phyloP scores from a whole-genome alignment of 2,888 invertebrate genomes.

The Diaphora mendica region DNA sequence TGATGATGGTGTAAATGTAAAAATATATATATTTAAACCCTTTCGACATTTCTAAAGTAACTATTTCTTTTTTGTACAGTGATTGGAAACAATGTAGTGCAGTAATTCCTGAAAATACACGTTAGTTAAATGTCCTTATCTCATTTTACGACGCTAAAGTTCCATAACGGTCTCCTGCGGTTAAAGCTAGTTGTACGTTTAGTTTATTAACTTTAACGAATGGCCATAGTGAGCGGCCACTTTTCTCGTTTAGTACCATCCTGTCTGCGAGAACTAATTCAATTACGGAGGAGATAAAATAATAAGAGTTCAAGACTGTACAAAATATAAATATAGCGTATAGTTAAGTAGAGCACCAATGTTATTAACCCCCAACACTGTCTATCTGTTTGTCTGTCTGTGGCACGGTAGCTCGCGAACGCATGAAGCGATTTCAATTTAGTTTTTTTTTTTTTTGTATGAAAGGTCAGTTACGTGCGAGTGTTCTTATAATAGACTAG shows the following conservation, averaged over 20 bases:
- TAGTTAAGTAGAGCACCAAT: background rate
- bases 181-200: conserved; percentile 26
- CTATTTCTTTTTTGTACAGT: background rate
- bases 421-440: no score
- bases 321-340: background rate
- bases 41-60: background rate
- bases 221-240: conserved; percentile 54
- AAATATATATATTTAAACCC: background rate
- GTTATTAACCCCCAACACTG: no score
- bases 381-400: no score
- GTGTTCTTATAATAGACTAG: no score
- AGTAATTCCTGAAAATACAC: background rate
- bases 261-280: conserved; percentile 59
- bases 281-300: conserved; percentile 50
- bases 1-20: no score
- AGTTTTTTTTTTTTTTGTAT: no score
- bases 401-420: no score
- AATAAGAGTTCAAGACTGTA: background rate
- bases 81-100: background rate
- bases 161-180: conserved; percentile 7
- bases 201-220: conserved; percentile 59
- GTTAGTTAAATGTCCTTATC: background rate
- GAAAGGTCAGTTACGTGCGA: no score
- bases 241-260: conserved; percentile 67
- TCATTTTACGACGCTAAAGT: conserved; percentile 9